Base-by-base conservation (phyloP, 2,888 invertebrate genomes). In the Chironomus tentans region DNA sequence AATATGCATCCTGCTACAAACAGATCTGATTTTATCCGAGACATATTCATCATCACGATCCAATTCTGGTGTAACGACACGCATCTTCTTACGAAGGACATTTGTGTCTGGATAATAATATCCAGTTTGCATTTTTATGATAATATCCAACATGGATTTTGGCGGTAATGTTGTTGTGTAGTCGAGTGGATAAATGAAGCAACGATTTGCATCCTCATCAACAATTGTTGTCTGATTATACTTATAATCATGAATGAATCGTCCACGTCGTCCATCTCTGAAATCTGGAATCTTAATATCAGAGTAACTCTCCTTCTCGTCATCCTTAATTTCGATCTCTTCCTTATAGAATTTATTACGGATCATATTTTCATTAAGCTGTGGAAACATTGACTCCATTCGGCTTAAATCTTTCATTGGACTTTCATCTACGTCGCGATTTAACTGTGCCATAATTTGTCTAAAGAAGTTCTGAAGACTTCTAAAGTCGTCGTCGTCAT, bases 171-270 rank as follows among this genome's bases (percentile, higher is more conserved):
- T 92, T 76, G 88, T 85, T 47, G 87, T 87, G 46, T 92, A 88
- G 85, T 97, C 92, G 81, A 97, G 85, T 0, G 93, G 92, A 93
- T 96, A 94, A 18, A 95, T 88, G 85, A 96, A 98, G 85, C 98
- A 98, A 38, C 93, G 90, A 74, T 86, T 85, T 50, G 88, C 87
- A 77, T 89, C 89, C 15, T 87, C 84, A 84, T 95, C 95, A 77
- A 94, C 89, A 78, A 95, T 95, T 81, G 90, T 90, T 48, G 91
- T 89, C 74, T 87, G 83, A 79, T 91, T 91, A 79, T 89, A 88
- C 79, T 90, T 90, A 82, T 98, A 98, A 84, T 98, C 97, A 81
- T 98, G 97, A 79, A 97, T 90, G 81, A 97, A 96, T 78, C 93
- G 88, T 76, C 95, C 94, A 68, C 88, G 88, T 48, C 91, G 88